Base-by-base conservation (phyloP, 1,140 invertebrate species). In the Drosophila miranda region DNA sequence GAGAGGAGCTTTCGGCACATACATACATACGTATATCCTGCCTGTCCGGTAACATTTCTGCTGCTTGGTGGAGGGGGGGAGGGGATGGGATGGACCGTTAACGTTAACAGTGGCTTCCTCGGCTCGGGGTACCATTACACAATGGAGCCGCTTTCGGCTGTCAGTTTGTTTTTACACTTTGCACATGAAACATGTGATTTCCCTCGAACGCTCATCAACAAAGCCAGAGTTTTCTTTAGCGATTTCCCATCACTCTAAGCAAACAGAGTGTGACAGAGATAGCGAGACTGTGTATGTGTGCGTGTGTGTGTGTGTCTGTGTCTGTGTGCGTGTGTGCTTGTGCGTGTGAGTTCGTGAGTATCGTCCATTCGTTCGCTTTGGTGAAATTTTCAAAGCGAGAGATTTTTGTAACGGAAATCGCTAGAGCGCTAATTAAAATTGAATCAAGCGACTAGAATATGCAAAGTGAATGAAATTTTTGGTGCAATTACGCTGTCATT, bases 131-230 rank as follows among this genome's bases (percentile, higher is more conserved):
- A 2, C 11, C 41, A 2, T 5, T 38, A 38, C 34, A 38, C 34
- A 38, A 38, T 38, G 34, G 34, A 38, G 34, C 21, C 56, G 43
- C 16, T 61, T 42, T 67, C 41, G 41, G 53, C 53, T 66, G 66
- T 89, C 76, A 89, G 80, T 89, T 89, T 89, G 86, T 76, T 89
- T 89, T 89, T 78, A 89, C 67, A 86, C 84, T 75, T 73, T 81
- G 84, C 80, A 80, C 84, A 89, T 84, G 80, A 75, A 89, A 89
- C 84, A 89, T 87, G 86, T 89, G 81, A 86, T 61, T 87, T 87
- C 72, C 78, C 59, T 84, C 64, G 69, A 73, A 58, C 52, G 77
- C 51, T 64, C 59, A 45, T 54, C 59, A 71, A 62, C 80, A 59
- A 82, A 72, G 72, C 72, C 71, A 75, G 71, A 81, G 74, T 86